A percentile compares a stretch with the other conserved stretches of the same genome.
Evolutionary conservation across 2,113 vertebrate species (phyloP).

Genomic region (Cisticola juncidis): DNA sequence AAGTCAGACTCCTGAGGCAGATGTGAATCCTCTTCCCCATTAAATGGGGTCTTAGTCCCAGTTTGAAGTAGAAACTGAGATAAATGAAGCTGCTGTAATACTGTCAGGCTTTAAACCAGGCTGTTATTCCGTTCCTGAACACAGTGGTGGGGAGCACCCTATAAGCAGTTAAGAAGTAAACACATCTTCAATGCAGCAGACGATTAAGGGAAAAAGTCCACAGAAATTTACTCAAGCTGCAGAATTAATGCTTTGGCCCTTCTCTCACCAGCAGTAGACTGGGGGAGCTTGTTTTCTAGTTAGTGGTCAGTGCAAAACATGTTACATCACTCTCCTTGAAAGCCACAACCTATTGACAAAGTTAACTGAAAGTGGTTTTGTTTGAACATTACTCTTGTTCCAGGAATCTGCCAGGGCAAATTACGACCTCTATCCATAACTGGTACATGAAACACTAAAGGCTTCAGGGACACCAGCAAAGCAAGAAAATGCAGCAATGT

Average conservation of each 20-base stretch:
- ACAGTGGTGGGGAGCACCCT: not conserved
- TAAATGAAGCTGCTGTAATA: not conserved
- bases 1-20: not conserved
- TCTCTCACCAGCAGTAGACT: not conserved
- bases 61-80: not conserved
- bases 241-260: not conserved
- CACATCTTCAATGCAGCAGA: not conserved
- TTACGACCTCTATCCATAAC: not conserved
- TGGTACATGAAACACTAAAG: not conserved
- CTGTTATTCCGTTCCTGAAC: not conserved
- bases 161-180: not conserved
- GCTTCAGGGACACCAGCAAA: not conserved
- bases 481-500: not conserved
- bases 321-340: not conserved
- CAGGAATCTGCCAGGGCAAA: not conserved
- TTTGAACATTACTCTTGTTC: not conserved
- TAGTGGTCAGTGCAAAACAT: slow-evolving; percentile 24
- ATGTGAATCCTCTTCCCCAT: not conserved
- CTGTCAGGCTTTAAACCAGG: not conserved
- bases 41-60: not conserved
- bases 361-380: not conserved
- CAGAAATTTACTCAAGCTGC: not conserved
- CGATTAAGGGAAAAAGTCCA: not conserved
- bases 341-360: not conserved
- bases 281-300: not conserved